Evolutionary conservation across 2,113 vertebrate species (phyloP).

Genomic region (Tetraodon nigroviridis): DNA sequence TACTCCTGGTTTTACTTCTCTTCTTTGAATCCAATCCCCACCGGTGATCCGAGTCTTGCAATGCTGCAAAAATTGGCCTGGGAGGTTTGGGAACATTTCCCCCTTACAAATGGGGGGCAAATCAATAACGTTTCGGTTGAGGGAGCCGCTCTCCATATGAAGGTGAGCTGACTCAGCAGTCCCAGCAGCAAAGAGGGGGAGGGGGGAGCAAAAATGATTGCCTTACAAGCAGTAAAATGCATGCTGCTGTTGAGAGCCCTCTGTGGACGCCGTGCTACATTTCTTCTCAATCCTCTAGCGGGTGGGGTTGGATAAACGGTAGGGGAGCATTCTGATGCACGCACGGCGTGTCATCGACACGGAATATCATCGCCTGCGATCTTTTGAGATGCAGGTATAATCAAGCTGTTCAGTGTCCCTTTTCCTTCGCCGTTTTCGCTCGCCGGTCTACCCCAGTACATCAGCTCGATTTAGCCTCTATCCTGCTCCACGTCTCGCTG

Average conservation of each 20-base stretch:
- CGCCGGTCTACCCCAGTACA: conserved; percentile 21
- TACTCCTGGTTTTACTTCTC: background rate
- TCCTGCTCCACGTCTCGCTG: too few species aligned
- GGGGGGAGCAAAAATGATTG: conserved; percentile 59
- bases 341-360: conserved; percentile 19
- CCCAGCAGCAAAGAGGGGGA: conserved; percentile 24
- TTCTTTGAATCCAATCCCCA: conserved; percentile 25
- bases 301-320: conserved; percentile 16
- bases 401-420: conserved; percentile 15
- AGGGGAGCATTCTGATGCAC: conserved; percentile 5
- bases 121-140: conserved; percentile 72
- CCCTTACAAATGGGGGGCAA: conserved; percentile 67
- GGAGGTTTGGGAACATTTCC: conserved; percentile 69
- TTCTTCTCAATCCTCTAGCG: conserved; percentile 38
- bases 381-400: conserved; percentile 17
- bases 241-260: conserved; percentile 47
- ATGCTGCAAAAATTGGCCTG: conserved; percentile 54
- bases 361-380: conserved; percentile 32
- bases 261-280: conserved; percentile 45
- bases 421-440: conserved; percentile 24
- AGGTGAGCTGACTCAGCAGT: conserved; percentile 68
- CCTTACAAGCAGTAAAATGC: conserved; percentile 65
- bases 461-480: conserved; percentile 38
- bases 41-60: conserved; percentile 29
- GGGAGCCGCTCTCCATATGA: conserved; percentile 63